Evolutionary conservation across 2,797 vertebrate genomes (phyloP).

Genomic region (Lepilemur ruficaudatus): DNA sequence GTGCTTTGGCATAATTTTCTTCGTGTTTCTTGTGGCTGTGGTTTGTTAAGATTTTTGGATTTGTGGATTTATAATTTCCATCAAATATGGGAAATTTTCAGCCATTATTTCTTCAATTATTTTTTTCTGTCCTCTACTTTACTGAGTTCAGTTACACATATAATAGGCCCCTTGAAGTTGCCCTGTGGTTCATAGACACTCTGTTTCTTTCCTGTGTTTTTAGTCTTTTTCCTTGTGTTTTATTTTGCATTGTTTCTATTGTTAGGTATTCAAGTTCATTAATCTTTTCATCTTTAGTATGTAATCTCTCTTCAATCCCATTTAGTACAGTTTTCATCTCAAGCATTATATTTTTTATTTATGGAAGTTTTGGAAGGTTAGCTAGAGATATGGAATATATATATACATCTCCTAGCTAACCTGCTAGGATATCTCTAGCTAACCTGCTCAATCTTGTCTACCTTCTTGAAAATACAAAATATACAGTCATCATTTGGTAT

Average conservation of each 20-base stretch:
- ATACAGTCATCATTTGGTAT: neutral
- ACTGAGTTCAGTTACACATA: neutral
- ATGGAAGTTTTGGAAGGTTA: neutral
- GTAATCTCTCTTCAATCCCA: neutral
- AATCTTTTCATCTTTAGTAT: neutral
- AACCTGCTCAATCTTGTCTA: neutral
- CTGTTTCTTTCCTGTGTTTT: neutral
- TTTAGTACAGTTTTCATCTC: neutral
- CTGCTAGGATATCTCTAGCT: too few species aligned
- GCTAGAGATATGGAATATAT: too few species aligned
- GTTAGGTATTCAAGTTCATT: neutral
- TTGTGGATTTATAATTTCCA: neutral
- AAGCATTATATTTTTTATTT: neutral
- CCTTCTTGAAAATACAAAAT: neutral
- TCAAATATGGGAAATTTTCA: neutral
- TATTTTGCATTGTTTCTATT: neutral
- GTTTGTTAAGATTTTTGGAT: neutral
- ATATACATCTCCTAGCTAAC: too few species aligned
- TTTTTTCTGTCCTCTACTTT: neutral
- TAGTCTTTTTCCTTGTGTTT: neutral
- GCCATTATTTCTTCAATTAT: neutral
- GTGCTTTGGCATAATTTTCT: neutral
- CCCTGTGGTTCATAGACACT: neutral
- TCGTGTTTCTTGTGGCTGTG: neutral
- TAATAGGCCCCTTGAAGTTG: neutral